These are phyloP conservation scores for Selene dorsalis DNA, from an alignment of 2,797 vertebrate species.

Conservation along the genomic window DNA sequence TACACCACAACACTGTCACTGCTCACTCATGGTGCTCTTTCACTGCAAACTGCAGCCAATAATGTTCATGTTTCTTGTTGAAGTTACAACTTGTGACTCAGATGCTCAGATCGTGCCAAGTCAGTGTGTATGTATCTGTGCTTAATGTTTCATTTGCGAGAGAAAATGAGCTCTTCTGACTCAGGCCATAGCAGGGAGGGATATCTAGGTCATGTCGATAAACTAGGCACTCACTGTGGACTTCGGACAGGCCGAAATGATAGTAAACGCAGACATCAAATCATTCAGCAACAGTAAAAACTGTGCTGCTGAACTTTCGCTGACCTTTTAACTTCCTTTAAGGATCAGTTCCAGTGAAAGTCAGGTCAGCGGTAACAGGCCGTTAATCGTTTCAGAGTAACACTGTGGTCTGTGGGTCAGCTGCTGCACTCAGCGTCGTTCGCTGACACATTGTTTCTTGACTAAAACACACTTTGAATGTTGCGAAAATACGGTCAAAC, in stretches of 20 bases:
- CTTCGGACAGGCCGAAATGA: background rate
- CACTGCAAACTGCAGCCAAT: too few relatives aligned
- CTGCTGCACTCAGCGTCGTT: background rate
- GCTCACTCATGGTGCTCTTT: too few relatives aligned
- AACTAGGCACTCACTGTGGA: background rate
- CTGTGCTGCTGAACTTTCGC: background rate
- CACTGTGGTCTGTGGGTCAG: background rate
- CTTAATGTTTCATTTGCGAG: background rate
- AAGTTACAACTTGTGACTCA: too few relatives aligned
- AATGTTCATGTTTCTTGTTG: too few relatives aligned
- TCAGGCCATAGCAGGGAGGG: too few relatives aligned
- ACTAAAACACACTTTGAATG: background rate
- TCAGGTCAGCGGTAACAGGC: background rate
- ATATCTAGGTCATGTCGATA: slow-evolving; percentile 16
- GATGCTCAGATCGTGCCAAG: too few relatives aligned
- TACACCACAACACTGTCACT: too few relatives aligned
- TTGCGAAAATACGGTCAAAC: background rate
- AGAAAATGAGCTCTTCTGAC: background rate
- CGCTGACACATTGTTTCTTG: background rate
- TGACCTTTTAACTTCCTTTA: background rate
- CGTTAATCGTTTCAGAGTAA: slow-evolving; percentile 1
- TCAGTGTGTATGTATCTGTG: too few relatives aligned
- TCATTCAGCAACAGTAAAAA: background rate
- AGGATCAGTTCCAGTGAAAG: too few relatives aligned
- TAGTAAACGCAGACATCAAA: background rate